Evolutionary conservation across 2,797 vertebrate genomes (phyloP).

Genomic region (Sylvilagus floridanus): DNA sequence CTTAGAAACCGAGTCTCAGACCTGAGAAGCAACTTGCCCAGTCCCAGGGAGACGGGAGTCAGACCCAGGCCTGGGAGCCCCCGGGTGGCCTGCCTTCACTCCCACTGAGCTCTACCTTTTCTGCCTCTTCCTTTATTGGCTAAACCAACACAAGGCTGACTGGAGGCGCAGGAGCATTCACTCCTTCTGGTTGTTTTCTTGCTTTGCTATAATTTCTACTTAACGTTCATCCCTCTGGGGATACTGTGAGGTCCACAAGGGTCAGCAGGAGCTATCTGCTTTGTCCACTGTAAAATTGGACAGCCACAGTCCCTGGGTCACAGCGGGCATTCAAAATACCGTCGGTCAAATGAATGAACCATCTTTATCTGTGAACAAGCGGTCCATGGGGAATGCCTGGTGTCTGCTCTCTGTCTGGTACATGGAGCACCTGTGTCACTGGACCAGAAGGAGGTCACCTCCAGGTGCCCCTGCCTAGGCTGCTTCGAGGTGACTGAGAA

Average conservation of each 20-base stretch:
- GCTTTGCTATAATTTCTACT: background rate
- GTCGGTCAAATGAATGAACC: background rate
- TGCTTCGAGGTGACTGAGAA: background rate
- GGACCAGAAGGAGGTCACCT: background rate
- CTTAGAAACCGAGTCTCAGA: background rate
- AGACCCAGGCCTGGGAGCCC: fast-evolving
- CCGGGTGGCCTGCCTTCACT: fast-evolving
- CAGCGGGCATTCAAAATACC: background rate
- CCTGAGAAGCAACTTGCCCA: background rate
- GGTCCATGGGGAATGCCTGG: background rate
- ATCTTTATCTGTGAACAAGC: background rate
- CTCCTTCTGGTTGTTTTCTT: background rate
- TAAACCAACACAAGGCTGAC: background rate
- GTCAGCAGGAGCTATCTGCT: background rate
- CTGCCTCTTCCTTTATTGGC: background rate
- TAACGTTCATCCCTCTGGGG: background rate
- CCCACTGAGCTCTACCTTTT: fast-evolving
- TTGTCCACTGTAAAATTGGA: background rate
- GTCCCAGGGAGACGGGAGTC: background rate
- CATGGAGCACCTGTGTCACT: fast-evolving
- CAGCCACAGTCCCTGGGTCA: background rate
- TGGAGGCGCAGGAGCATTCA: background rate
- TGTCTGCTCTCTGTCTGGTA: background rate
- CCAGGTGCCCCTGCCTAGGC: background rate
- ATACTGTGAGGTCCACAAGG: background rate